Base-by-base conservation (phyloP, 2,888 invertebrate species). In the Sarcophaga variegata region DNA sequence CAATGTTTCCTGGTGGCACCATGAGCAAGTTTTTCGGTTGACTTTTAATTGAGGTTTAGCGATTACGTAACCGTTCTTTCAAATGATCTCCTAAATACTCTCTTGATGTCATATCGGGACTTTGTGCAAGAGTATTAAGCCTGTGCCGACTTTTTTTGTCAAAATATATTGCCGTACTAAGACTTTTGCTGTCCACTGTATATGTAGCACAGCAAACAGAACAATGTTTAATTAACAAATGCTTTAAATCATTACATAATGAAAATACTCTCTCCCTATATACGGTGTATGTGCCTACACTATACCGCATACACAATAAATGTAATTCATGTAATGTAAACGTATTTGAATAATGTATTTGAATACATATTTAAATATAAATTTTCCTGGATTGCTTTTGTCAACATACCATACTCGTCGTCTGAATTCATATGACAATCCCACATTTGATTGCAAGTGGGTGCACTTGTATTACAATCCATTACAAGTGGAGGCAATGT, bases 361-460 rank as follows among this genome's bases (percentile, higher is more conserved):
- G 74, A 37, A 72, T 54, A 12, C 37, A 75, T 54, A 81, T 17
- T 37, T 54, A 54, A 54, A 54, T 54, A 54, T 54, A 75, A 81
- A 75, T 81, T 69, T 6, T 20, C 37, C 10, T 69, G 67, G 54
- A 75, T 81, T 76, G 69, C 45, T 54, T 60, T 45, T 80, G 71
- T 72, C 27, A 45, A 54, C 72, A 59, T 47, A 6, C 12, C 12
- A 66, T 54, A 47, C 22, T 0, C 1, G 37, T 37, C 54, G 20
- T 14, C 20, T 20, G 4, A 17, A 25, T 49, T 37, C 22, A 49
- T 49, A 70, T 66, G n/a, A 74, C 59, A 62, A 75, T 66, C n/a
- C 49, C 8, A n/a, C 37, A 69, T 69, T 54, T 49, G 47, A 59
- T 66, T 72, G 22, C 71, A 72, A 64, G 12, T 71, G 20, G 0